Percentiles rank a stretch among this genome's conserved stretches.
phyloP scores from a whole-genome alignment of 2,113 vertebrate species.

The Clarias batrachus region DNA sequence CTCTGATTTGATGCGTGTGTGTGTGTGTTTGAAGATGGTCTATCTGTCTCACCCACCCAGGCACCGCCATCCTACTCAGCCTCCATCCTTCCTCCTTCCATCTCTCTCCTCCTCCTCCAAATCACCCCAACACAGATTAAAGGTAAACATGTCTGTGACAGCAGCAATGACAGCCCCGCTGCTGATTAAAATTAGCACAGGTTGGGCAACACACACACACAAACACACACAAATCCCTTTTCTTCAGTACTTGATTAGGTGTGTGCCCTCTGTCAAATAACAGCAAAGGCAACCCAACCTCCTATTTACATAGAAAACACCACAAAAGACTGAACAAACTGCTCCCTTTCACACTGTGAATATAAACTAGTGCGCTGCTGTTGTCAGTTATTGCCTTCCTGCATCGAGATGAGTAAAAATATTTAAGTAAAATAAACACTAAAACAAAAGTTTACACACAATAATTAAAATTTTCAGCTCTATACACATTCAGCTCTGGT shows the following conservation, averaged over 20 bases:
- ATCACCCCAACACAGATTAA: conserved; percentile 82
- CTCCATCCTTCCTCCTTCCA: not conserved
- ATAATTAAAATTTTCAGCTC: not conserved
- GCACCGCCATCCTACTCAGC: conserved; percentile 24
- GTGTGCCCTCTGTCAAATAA: conserved; percentile 66
- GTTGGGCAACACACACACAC: conserved; percentile 63
- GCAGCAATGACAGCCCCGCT: conserved; percentile 74
- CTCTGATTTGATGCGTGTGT: conserved; percentile 44
- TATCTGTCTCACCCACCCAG: conserved; percentile 22
- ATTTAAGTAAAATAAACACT: not conserved
- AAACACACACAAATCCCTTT: conserved; percentile 25
- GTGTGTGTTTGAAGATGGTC: conserved; percentile 42
- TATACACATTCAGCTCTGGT: too few relatives aligned
- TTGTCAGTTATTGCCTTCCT: not conserved
- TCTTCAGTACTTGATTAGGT: conserved; percentile 63
- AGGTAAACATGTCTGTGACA: conserved; percentile 84
- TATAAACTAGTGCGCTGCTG: not conserved
- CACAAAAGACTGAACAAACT: conserved; percentile 27
- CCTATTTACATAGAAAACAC: conserved; percentile 39
- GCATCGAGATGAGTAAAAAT: not conserved
- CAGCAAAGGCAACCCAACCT: conserved; percentile 49
- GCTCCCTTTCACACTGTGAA: not conserved
- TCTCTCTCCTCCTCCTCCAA: conserved; percentile 61
- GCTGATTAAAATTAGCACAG: conserved; percentile 88
- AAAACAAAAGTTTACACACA: not conserved